Conservation (phyloP, 2,797 vertebrate genomes). For the Chiloscyllium punctatum region DNA sequence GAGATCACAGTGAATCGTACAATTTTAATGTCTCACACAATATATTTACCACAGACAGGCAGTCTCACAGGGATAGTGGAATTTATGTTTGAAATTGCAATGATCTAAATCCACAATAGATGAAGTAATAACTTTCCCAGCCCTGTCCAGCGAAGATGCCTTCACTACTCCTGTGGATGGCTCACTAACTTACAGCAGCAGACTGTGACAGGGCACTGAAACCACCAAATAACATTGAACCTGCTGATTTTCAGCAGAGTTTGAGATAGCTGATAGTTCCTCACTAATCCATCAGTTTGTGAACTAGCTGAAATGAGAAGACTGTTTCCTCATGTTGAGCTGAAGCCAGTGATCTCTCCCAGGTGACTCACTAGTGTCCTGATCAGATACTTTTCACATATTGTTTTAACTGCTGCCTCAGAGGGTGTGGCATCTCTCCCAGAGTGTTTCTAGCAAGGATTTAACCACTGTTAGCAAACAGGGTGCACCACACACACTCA, state of each 20-base stretch:
- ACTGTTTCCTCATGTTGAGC: constrained; percentile 42
- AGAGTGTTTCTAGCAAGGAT: background rate
- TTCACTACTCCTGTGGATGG: background rate
- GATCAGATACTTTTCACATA: background rate
- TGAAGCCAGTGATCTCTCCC: constrained; percentile 43
- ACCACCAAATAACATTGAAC: background rate
- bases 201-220: background rate
- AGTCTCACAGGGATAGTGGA: constrained; percentile 6
- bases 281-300: background rate
- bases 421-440: background rate
- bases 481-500: background rate
- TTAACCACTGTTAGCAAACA: background rate
- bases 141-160: background rate
- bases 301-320: constrained; percentile 42
- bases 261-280: background rate
- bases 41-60: background rate
- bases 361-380: constrained; percentile 42
- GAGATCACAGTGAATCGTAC: background rate
- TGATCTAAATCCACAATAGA: background rate
- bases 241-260: background rate
- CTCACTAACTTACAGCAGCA: background rate
- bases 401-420: background rate
- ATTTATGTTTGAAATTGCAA: constrained; percentile 10
- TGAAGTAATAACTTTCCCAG: background rate
- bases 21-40: background rate